Percentiles rank a stretch among this genome's conserved stretches.
Conservation (phyloP, 2,888 invertebrate genomes). For the Caenorhabditis plicata region DNA sequence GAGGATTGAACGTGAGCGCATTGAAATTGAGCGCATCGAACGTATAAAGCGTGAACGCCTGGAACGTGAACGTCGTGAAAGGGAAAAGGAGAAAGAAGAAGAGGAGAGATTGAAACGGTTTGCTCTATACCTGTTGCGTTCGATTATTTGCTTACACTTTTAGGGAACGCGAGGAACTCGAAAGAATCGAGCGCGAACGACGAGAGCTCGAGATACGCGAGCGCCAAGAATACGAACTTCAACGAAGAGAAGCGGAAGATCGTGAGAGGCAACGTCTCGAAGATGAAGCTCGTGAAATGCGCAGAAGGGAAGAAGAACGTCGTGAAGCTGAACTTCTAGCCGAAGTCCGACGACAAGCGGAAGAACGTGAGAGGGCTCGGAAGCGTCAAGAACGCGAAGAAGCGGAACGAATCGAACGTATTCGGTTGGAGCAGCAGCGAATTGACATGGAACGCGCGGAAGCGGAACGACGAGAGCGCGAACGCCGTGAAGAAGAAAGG, state of each 20-base stretch:
- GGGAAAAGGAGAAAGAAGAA: conserved; percentile 45
- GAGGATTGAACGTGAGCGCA: conserved; percentile 44
- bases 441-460: conserved; percentile 55
- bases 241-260: conserved; percentile 44
- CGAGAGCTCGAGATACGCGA: conserved; percentile 55
- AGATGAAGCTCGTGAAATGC: conserved; percentile 52
- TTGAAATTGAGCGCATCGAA: conserved; percentile 57
- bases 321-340: conserved; percentile 54
- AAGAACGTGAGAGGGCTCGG: conserved; percentile 53
- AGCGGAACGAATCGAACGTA: conserved; percentile 54
- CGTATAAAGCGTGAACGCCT: conserved; percentile 59
- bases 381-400: conserved; percentile 52
- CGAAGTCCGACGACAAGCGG: conserved; percentile 48
- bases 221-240: conserved; percentile 47
- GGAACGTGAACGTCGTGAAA: conserved; percentile 51
- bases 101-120: conserved; percentile 28
- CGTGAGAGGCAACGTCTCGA: conserved; percentile 56
- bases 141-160: too few relatives aligned
- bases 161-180: conserved; percentile 35
- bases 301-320: conserved; percentile 48
- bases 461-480: conserved; percentile 43
- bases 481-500: conserved; percentile 44
- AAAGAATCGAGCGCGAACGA: conserved; percentile 52
- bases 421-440: conserved; percentile 60
- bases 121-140: background rate